These are phyloP conservation scores for Deilephila porcellus DNA, from an alignment of 2,888 invertebrate species.

Conservation along the genomic window DNA sequence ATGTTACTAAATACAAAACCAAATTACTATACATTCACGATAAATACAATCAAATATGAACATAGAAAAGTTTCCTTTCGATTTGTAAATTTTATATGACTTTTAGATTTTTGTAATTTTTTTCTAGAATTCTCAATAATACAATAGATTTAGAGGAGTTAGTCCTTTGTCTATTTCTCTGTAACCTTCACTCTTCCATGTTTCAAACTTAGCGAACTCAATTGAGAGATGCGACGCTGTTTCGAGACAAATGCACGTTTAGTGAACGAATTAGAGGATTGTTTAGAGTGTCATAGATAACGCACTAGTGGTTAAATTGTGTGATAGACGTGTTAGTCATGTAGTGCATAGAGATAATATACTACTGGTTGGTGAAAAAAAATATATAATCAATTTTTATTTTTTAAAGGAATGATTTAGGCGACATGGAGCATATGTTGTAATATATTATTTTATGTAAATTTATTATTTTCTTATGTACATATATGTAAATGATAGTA, in stretches of 20 bases:
- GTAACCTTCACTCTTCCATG: constrained; percentile 83
- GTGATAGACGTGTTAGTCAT: constrained; percentile 66
- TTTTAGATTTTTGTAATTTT: constrained; percentile 18
- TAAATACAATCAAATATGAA: constrained; percentile 49
- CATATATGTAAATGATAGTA: constrained; percentile 45
- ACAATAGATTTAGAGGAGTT: constrained; percentile 66
- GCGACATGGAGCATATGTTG: constrained; percentile 69
- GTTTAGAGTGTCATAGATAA: constrained; percentile 65
- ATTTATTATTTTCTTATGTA: constrained; percentile 48
- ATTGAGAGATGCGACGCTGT: constrained; percentile 58
- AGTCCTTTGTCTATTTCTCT: constrained; percentile 66
- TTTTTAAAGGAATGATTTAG: constrained; percentile 75
- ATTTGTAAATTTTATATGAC: constrained; percentile 19
- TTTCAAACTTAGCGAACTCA: constrained; percentile 68
- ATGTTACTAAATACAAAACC: constrained; percentile 32
- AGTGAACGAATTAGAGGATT: constrained; percentile 65
- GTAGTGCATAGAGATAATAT: constrained; percentile 59
- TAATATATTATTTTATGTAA: constrained; percentile 51
- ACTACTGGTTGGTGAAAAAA: constrained; percentile 41
- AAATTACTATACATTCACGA: constrained; percentile 49
- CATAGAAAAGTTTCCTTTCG: constrained; percentile 4
- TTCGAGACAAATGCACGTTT: constrained; percentile 75
- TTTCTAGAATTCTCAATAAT: constrained; percentile 32
- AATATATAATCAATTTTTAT: constrained; percentile 24
- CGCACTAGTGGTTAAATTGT: constrained; percentile 74